Evolutionary conservation across 2,797 vertebrate species (phyloP).

Genomic region (Eulemur mongoz): DNA sequence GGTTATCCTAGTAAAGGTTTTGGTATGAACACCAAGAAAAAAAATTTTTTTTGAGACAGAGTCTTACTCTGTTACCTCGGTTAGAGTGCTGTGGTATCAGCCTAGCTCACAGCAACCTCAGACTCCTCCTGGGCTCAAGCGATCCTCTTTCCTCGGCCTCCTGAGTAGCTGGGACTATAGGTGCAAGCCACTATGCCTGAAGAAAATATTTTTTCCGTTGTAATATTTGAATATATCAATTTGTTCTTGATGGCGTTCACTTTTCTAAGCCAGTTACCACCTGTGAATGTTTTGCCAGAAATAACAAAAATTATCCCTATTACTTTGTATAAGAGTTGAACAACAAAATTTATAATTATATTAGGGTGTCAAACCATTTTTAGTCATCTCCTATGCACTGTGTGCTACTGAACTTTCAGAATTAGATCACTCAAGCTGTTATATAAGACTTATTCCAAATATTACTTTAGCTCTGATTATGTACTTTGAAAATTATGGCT

Average conservation of each 20-base stretch:
- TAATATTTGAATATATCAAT: not conserved
- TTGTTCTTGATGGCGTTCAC: conserved; percentile 3
- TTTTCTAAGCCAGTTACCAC: not conserved
- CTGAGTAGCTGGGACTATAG: too few species aligned
- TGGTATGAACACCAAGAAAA: not conserved
- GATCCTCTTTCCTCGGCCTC: too few species aligned
- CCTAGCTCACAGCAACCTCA: too few species aligned
- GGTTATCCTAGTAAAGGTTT: not conserved
- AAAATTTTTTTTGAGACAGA: too few species aligned
- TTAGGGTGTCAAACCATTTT: not conserved
- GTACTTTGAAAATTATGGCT: not conserved
- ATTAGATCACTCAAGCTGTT: not conserved
- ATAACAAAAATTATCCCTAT: not conserved
- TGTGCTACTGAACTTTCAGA: not conserved
- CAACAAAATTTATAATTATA: not conserved
- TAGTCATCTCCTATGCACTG: not conserved
- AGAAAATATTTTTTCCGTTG: not conserved
- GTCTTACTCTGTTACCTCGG: too few species aligned
- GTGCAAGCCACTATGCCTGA: too few species aligned
- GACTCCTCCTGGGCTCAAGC: too few species aligned
- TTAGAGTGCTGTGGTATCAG: too few species aligned
- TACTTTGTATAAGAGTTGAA: not conserved
- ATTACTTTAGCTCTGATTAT: not conserved
- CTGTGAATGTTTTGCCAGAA: conserved; percentile 6
- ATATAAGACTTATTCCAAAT: not conserved